Conservation (phyloP, 2,113 vertebrate species). For the Pheucticus melanocephalus region DNA sequence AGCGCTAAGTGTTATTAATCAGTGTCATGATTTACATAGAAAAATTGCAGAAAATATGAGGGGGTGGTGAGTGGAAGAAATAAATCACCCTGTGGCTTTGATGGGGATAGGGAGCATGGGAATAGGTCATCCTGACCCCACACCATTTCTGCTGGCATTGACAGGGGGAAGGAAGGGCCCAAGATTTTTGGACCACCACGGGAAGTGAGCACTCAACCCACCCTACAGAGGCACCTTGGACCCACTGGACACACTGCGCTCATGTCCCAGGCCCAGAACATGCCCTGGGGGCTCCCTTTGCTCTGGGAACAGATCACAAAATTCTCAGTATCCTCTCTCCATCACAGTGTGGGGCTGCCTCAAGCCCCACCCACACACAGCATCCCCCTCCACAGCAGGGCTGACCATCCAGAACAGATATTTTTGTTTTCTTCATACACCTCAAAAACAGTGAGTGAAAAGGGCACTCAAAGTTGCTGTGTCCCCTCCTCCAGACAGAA, state of each 20-base stretch:
- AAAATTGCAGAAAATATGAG: constrained; percentile 9
- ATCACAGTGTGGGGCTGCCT: fast-evolving
- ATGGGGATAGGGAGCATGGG: neutral
- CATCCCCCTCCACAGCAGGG: fast-evolving
- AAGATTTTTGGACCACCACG: fast-evolving
- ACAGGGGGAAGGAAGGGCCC: fast-evolving
- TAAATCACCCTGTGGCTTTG: neutral
- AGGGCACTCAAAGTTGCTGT: neutral
- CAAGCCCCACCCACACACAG: neutral
- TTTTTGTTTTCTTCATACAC: neutral
- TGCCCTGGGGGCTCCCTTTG: neutral
- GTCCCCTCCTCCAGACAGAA: neutral
- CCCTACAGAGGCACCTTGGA: neutral
- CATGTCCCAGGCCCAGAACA: neutral
- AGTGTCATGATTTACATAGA: neutral
- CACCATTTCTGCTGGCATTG: neutral
- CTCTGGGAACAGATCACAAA: neutral
- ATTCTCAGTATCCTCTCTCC: neutral
- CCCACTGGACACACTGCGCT: fast-evolving
- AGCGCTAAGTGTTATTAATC: constrained; percentile 11
- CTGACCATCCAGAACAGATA: neutral
- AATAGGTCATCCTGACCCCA: neutral
- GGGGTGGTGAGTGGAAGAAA: neutral
- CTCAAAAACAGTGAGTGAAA: neutral
- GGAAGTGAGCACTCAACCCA: neutral